phyloP scores from a whole-genome alignment of 1,140 invertebrate species.

The Popillia japonica region DNA sequence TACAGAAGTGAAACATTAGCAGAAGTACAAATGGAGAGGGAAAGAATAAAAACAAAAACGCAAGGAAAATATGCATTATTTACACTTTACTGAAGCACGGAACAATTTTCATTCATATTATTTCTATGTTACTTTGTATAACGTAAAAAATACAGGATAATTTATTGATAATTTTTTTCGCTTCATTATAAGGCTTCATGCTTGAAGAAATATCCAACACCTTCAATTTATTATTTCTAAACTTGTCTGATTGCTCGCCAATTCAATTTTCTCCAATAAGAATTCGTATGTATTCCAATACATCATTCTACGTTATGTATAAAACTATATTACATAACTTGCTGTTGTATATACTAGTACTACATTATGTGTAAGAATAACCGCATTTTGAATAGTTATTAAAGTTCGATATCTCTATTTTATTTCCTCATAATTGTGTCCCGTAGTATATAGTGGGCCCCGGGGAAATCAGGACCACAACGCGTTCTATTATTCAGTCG shows the following conservation, averaged over 20 bases:
- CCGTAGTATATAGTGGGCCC: conserved; percentile 27
- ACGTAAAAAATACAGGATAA: too few relatives aligned
- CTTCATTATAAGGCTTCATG: too few relatives aligned
- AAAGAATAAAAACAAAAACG: not conserved
- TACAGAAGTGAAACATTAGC: conserved; percentile 29
- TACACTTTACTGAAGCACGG: not conserved
- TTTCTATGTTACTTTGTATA: too few relatives aligned
- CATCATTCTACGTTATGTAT: too few relatives aligned
- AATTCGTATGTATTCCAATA: too few relatives aligned
- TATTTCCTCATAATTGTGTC: conserved; percentile 37
- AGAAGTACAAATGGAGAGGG: not conserved
- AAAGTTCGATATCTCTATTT: conserved; percentile 32
- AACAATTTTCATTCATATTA: not conserved
- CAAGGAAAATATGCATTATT: not conserved
- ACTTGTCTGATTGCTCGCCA: too few relatives aligned
- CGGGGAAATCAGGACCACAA: conserved; percentile 28
- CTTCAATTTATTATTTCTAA: too few relatives aligned
- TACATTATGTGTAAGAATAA: conserved; percentile 18
- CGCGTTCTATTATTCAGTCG: conserved; percentile 35
- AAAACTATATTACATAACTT: too few relatives aligned
- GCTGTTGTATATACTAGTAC: too few relatives aligned
- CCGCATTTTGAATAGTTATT: conserved; percentile 36
- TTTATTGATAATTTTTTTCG: too few relatives aligned
- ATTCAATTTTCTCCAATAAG: too few relatives aligned
- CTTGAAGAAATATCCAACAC: too few relatives aligned